Evolutionary conservation across 2,113 vertebrate genomes (phyloP).

Genomic region (Tylochromis polylepis): DNA sequence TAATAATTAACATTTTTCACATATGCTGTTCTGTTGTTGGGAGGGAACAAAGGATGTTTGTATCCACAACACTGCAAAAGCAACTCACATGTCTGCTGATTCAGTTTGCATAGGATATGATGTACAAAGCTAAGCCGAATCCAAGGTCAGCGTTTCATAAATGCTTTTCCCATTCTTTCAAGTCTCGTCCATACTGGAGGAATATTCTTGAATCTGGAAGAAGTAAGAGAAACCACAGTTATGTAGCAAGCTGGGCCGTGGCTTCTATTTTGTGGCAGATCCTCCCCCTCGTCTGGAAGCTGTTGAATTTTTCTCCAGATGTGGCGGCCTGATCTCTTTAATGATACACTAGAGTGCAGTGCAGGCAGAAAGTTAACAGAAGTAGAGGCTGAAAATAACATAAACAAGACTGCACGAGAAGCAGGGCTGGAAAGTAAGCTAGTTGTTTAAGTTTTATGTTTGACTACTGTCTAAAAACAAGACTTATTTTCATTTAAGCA

Average conservation of each 20-base stretch:
- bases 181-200: background rate
- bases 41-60: background rate
- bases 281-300: slow-evolving; percentile 63
- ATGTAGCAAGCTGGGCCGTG: slow-evolving; percentile 48
- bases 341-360: slow-evolving; percentile 14
- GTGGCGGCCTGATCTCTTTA: slow-evolving; percentile 39
- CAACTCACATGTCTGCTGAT: background rate
- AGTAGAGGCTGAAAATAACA: background rate
- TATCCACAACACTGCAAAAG: background rate
- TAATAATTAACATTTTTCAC: background rate
- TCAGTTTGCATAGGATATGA: background rate
- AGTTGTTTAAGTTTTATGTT: background rate
- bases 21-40: background rate
- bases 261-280: slow-evolving; percentile 32
- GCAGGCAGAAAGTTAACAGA: slow-evolving; percentile 7
- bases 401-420: background rate
- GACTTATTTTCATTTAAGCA: background rate
- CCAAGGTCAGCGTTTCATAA: background rate
- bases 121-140: background rate
- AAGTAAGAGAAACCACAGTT: slow-evolving; percentile 54
- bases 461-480: background rate
- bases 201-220: slow-evolving; percentile 9
- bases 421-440: background rate
- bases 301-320: slow-evolving; percentile 64
- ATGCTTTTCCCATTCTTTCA: background rate